These are phyloP conservation scores for Eclectus roratus DNA, from an alignment of 2,113 vertebrate genomes.

Conservation along the genomic window DNA sequence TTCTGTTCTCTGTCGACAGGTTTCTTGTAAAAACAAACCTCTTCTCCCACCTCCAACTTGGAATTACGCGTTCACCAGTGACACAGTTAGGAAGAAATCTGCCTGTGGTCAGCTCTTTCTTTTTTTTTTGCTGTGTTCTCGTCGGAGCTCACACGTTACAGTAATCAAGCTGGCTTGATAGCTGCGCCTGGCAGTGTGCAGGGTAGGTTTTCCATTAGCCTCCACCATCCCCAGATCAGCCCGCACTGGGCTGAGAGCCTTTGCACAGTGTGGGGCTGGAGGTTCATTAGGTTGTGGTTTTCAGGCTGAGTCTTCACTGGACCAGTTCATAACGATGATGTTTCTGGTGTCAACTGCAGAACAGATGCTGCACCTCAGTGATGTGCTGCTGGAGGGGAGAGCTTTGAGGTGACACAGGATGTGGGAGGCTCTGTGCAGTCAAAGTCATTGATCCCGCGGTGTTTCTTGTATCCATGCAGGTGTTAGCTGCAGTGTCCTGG, in stretches of 20 bases:
- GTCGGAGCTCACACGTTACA: background rate
- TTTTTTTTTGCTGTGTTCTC: background rate
- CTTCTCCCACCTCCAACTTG: background rate
- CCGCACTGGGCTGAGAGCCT: background rate
- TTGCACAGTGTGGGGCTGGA: background rate
- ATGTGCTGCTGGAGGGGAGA: background rate
- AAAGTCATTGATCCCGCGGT: fast-evolving
- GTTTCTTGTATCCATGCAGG: background rate
- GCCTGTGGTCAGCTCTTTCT: conserved; percentile 5
- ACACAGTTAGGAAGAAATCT: conserved; percentile 52
- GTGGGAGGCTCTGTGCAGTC: background rate
- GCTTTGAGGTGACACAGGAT: background rate
- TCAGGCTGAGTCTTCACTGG: background rate
- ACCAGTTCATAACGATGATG: background rate
- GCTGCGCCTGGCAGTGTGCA: background rate
- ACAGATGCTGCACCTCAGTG: background rate
- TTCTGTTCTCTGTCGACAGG: background rate
- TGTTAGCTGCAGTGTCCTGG: background rate
- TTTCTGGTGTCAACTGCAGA: conserved; percentile 4
- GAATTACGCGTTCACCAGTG: background rate
- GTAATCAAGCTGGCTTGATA: background rate
- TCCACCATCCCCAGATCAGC: background rate
- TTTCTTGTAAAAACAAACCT: conserved; percentile 36
- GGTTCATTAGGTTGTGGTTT: background rate
- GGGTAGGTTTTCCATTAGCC: background rate